These are phyloP conservation scores for Sycophaga agraensis DNA, from an alignment of 1,140 invertebrate genomes.

Conservation along the genomic window DNA sequence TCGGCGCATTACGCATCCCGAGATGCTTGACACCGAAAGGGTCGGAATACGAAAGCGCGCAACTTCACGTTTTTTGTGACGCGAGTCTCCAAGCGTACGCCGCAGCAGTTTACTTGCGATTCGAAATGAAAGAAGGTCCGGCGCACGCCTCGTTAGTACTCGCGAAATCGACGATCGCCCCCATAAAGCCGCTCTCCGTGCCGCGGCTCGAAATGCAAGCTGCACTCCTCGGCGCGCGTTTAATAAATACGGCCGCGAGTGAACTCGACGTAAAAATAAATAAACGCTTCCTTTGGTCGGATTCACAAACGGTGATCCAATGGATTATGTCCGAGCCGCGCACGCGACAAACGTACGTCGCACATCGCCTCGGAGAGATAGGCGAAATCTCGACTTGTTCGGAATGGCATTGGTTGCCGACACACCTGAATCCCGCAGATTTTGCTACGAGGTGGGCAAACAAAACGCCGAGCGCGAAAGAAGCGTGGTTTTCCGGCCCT, in stretches of 20 bases:
- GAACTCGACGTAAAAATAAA: neutral
- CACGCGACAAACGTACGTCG: neutral
- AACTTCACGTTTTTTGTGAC: conserved; percentile 2
- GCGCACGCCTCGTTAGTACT: neutral
- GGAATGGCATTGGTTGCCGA: no score
- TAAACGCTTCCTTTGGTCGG: no score
- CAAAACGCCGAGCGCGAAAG: no score
- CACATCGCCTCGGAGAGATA: neutral
- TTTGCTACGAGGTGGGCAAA: no score
- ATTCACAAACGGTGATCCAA: no score
- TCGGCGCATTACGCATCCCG: neutral
- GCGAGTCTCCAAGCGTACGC: neutral
- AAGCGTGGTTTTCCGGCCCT: no score
- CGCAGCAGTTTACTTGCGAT: neutral
- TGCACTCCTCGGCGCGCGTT: neutral
- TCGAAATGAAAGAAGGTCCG: no score
- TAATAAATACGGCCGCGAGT: no score
- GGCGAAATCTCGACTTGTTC: no score
- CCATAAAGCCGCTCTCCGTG: no score
- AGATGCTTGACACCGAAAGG: neutral
- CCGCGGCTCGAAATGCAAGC: conserved; percentile 7
- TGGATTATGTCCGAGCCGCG: conserved; percentile 1
- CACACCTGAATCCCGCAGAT: no score
- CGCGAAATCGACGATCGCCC: neutral
- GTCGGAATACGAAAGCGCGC: no score